Conservation (phyloP, 2,888 invertebrate genomes). For the Sinelater perroti region DNA sequence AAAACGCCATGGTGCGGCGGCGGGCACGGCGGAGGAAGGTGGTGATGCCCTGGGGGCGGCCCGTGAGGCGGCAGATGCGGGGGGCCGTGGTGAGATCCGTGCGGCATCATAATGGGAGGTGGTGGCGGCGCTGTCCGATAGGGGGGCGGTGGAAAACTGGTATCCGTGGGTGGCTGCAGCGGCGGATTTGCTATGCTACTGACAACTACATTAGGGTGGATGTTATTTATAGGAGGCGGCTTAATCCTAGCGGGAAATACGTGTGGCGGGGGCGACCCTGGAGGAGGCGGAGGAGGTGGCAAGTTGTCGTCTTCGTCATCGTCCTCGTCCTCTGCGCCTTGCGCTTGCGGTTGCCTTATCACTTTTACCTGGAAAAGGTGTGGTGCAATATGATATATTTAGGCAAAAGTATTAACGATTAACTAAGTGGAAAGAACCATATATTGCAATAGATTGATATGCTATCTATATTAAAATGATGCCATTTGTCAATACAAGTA, state of each 20-base stretch:
- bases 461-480: too few species aligned
- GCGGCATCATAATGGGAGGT: conserved; percentile 19
- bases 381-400: too few species aligned
- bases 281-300: conserved; percentile 69
- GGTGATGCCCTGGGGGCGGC: conserved; percentile 11
- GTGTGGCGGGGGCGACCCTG: conserved; percentile 68
- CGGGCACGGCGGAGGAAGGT: conserved; percentile 13
- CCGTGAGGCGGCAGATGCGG: conserved; percentile 13
- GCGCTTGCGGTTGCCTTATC: conserved; percentile 57
- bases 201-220: conserved; percentile 44
- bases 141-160: conserved; percentile 23
- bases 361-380: conserved; percentile 61
- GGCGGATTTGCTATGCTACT: conserved; percentile 21
- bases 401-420: too few species aligned
- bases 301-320: conserved; percentile 64
- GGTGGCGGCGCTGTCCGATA: conserved; percentile 15
- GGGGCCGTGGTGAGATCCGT: conserved; percentile 9
- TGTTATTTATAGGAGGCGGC: conserved; percentile 52
- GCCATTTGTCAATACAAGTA: too few species aligned
- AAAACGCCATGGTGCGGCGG: conserved; percentile 10
- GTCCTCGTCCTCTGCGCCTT: conserved; percentile 58
- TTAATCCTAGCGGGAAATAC: conserved; percentile 62
- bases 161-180: conserved; percentile 15
- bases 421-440: too few species aligned
- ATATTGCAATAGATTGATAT: too few species aligned